Conservation (phyloP, 2,797 vertebrate species). For the Pelobates cultripes region DNA sequence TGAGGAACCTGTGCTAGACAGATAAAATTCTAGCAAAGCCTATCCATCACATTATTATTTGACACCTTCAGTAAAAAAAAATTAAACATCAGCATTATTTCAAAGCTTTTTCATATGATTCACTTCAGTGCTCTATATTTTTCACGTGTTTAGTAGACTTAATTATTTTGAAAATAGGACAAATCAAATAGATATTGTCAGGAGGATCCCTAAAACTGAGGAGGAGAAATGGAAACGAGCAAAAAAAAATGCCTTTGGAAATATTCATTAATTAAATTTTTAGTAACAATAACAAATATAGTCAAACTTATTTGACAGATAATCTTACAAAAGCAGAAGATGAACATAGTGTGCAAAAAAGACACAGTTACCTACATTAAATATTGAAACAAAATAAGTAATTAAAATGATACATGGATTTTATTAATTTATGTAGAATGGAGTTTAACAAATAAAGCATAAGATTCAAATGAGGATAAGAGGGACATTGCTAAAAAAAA, state of each 20-base stretch:
- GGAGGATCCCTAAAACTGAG: background rate
- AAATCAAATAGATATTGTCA: background rate
- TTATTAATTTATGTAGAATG: too few species aligned
- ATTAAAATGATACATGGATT: too few species aligned
- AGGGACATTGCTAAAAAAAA: too few species aligned
- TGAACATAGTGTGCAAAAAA: too few species aligned
- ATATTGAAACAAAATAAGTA: too few species aligned
- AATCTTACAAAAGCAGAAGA: background rate
- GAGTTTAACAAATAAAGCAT: too few species aligned
- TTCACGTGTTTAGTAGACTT: background rate
- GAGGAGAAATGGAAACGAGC: background rate
- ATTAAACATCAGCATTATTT: background rate
- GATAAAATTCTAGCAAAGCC: background rate
- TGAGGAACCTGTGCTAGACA: background rate
- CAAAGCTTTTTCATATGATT: background rate
- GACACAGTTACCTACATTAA: too few species aligned
- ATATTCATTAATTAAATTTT: background rate
- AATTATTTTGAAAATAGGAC: background rate
- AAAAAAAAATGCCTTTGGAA: background rate
- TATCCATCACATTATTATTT: background rate
- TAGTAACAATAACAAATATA: background rate
- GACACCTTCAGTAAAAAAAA: background rate
- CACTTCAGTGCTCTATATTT: background rate
- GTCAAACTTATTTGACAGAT: background rate
- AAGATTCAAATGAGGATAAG: too few species aligned